Evolutionary conservation across 2,113 vertebrate species (phyloP).

Genomic region (Dicentrarchus labrax): DNA sequence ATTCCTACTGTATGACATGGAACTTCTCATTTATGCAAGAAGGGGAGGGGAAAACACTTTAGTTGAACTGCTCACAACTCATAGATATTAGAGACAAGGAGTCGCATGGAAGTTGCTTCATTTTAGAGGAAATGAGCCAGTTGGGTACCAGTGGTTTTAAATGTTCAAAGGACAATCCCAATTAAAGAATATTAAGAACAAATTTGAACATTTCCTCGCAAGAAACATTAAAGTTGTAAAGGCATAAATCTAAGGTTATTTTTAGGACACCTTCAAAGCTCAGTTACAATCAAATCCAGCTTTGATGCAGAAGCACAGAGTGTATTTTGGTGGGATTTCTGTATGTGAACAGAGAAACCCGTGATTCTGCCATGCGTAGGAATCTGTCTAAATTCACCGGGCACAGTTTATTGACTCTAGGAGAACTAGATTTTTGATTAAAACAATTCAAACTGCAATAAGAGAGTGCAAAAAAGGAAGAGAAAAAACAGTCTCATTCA

Average conservation of each 20-base stretch:
- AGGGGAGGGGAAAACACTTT: neutral
- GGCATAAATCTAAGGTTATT: neutral
- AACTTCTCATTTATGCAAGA: neutral
- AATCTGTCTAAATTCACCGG: neutral
- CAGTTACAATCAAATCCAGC: neutral
- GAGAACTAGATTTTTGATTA: neutral
- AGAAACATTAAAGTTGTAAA: neutral
- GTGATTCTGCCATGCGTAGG: neutral
- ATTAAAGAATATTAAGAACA: neutral
- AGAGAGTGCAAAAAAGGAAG: neutral
- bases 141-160: neutral
- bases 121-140: neutral
- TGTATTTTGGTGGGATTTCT: neutral
- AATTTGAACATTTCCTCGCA: neutral
- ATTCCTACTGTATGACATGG: neutral
- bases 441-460: neutral
- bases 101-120: neutral
- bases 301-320: too few relatives aligned
- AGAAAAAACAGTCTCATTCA: slow-evolving; percentile 21
- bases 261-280: neutral
- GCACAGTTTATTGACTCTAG: neutral
- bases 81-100: neutral
- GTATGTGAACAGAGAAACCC: neutral
- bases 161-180: neutral
- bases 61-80: neutral